Percentiles rank a stretch among this genome's conserved stretches.
Evolutionary conservation across 2,797 vertebrate species (phyloP).

Genomic region (Notoglanidium macrostoma): DNA sequence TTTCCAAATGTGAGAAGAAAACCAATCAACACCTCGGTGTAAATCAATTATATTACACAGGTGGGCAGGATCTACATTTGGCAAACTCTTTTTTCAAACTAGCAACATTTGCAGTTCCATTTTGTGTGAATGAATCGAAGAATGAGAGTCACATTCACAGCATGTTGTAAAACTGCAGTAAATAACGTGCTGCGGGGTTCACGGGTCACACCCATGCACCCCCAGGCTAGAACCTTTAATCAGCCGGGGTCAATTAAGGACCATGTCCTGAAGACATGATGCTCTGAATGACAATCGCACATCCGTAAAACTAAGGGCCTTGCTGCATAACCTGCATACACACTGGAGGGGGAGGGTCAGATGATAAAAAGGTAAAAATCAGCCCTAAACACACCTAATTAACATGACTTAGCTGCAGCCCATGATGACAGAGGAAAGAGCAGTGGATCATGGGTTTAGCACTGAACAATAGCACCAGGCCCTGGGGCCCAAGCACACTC

Average conservation of each 20-base stretch:
- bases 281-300: conserved; percentile 67
- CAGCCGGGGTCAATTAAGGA: conserved; percentile 67
- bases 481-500: conserved; percentile 37
- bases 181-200: conserved; percentile 51
- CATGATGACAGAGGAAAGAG: neutral
- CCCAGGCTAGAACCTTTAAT: conserved; percentile 67
- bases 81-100: neutral
- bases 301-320: conserved; percentile 63
- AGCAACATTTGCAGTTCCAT: neutral
- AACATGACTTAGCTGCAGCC: conserved; percentile 61
- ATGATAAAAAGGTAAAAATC: conserved; percentile 11
- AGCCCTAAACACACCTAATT: conserved; percentile 69
- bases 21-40: neutral
- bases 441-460: neutral
- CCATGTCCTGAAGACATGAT: conserved; percentile 67
- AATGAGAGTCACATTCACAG: conserved; percentile 10
- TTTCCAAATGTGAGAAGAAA: neutral
- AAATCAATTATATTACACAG: neutral
- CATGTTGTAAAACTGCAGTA: conserved; percentile 10
- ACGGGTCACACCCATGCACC: conserved; percentile 58
- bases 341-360: conserved; percentile 44
- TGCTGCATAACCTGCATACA: conserved; percentile 62
- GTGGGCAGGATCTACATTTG: neutral
- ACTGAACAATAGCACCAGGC: conserved; percentile 57
- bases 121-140: neutral